A percentile compares a stretch with the other conserved stretches of the same genome.
These are phyloP conservation scores for Loripinus fragilis DNA, from an alignment of 2,888 invertebrate species.

Conservation along the genomic window DNA sequence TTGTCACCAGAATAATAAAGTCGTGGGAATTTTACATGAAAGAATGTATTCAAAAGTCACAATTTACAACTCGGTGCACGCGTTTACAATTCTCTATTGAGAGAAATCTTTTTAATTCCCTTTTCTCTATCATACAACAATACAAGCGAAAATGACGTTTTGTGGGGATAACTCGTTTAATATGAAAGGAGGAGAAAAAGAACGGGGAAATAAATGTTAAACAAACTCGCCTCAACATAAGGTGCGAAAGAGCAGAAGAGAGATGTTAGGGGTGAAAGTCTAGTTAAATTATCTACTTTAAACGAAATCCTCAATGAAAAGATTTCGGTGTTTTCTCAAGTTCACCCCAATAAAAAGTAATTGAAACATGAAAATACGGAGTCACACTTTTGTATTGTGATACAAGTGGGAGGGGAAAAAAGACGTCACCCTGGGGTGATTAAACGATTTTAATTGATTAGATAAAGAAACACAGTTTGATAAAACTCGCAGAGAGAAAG, in stretches of 20 bases:
- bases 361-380: conserved; percentile 16
- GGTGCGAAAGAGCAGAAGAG: background rate
- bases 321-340: conserved; percentile 12
- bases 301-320: conserved; percentile 5
- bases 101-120: background rate
- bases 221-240: background rate
- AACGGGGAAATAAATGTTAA: conserved; percentile 1
- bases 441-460: conserved; percentile 18
- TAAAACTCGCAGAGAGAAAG: conserved; percentile 8
- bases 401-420: conserved; percentile 12
- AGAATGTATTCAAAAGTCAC: background rate
- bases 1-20: background rate
- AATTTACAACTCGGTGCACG: conserved; percentile 17
- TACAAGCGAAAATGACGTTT: background rate
- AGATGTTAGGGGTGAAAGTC: background rate
- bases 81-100: conserved; percentile 6
- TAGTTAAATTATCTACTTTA: conserved; percentile 9
- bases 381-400: conserved; percentile 13
- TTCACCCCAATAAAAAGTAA: conserved; percentile 16
- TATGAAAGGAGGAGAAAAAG: conserved; percentile 4
- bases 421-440: background rate
- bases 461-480: conserved; percentile 6
- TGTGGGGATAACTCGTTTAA: background rate
- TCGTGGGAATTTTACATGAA: conserved; percentile 1
- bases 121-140: background rate